Evolutionary conservation across 2,113 vertebrate species (phyloP).

Genomic region (Phycodurus eques): DNA sequence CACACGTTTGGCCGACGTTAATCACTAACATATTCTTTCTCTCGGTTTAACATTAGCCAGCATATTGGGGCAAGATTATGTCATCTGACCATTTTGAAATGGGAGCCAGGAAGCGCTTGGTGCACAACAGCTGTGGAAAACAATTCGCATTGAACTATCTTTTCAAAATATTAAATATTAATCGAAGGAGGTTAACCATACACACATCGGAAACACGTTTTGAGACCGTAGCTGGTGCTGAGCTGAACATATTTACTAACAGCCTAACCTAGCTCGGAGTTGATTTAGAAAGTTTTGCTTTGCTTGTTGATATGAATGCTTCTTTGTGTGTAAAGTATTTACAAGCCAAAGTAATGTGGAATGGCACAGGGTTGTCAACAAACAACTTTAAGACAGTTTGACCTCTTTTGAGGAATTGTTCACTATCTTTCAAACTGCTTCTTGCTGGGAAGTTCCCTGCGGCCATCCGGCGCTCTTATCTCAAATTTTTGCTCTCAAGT

Average conservation of each 20-base stretch:
- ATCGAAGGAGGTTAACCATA: not conserved
- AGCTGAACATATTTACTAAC: not conserved
- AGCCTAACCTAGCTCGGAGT: not conserved
- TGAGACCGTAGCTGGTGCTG: not conserved
- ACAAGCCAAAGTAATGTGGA: not conserved
- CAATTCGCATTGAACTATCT: not conserved
- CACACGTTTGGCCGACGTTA: not conserved
- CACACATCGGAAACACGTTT: not conserved
- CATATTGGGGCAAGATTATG: not conserved
- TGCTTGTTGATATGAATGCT: not conserved
- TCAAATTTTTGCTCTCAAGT: not conserved
- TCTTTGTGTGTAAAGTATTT: not conserved
- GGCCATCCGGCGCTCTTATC: not conserved
- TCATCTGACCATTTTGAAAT: not conserved
- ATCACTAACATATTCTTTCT: not conserved
- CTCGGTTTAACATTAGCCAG: slow-evolving; percentile 2
- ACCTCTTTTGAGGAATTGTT: no score
- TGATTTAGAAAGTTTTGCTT: not conserved
- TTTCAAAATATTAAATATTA: slow-evolving; percentile 1
- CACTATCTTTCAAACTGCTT: not conserved
- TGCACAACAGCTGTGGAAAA: not conserved
- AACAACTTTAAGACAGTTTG: no score
- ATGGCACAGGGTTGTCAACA: not conserved
- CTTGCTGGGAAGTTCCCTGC: not conserved
- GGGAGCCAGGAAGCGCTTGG: not conserved